Evolutionary conservation across 2,113 vertebrate genomes (phyloP).

Genomic region (Nothoprocta pentlandii): DNA sequence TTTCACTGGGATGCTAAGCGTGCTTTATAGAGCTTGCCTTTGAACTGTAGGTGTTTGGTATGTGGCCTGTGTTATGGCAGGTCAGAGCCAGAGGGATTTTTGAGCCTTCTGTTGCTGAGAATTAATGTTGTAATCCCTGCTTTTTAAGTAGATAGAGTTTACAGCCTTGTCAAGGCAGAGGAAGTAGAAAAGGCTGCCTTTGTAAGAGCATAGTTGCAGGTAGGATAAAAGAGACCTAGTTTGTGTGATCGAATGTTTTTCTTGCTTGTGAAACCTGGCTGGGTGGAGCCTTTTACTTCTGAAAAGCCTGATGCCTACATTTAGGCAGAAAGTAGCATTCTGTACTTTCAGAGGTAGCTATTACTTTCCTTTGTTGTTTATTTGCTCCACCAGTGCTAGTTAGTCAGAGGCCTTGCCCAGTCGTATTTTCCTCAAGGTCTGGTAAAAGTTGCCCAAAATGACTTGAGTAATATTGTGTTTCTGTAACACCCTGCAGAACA

Average conservation of each 20-base stretch:
- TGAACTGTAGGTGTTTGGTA: neutral
- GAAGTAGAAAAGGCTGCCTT: neutral
- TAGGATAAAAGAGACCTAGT: neutral
- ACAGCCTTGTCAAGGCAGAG: neutral
- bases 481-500: neutral
- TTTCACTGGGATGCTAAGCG: neutral
- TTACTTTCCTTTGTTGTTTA: neutral
- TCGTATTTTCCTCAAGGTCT: neutral
- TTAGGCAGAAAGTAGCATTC: neutral
- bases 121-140: neutral
- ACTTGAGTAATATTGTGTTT: neutral
- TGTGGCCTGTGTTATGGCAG: neutral
- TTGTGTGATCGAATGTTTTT: neutral
- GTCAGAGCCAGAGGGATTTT: neutral
- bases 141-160: neutral
- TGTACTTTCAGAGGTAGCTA: neutral
- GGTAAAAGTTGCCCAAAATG: neutral
- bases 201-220: accelerated
- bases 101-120: neutral
- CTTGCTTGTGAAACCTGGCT: neutral
- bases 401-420: neutral
- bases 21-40: neutral
- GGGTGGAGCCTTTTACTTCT: neutral
- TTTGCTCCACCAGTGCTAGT: neutral
- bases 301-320: neutral